Evolutionary conservation across 1,140 invertebrate species (phyloP), one percentile per base, ranked within the genome.

Genomic region (Caenorhabditis brenneri): DNA sequence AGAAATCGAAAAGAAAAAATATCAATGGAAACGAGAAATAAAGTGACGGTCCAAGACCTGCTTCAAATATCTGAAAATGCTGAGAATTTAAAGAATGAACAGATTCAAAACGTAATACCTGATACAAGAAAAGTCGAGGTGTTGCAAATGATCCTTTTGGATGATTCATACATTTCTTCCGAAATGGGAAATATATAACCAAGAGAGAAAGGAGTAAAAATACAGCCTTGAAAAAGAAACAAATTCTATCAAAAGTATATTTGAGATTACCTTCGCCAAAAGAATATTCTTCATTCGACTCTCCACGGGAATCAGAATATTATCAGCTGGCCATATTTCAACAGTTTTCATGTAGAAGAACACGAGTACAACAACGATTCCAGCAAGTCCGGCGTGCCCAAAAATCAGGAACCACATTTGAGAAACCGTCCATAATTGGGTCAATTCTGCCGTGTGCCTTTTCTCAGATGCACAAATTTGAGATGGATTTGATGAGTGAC

Each of bases 301-400:
- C 15, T 24, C 65, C 24, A 42, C 65, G n/a, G 65, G 65, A 42
- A 74, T 74, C 19, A 42, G 10, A 74, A 74, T 74, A 42, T 74
- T 74, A 15, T 74, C 33, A 7, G 15, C 46, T 46, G 65, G 65
- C 36, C 33, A 74, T 0, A 15, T 22, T 12, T 74, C n/a, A 2
- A 74, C 65, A 3, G 65, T 42, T 46, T 74, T 74, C 33, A 7
- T 24, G 42, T 74, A 74, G 22, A 74, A 74, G 4, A 27, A 9
- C 2, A 42, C 33, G 27, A 74, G 65, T 24, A 74, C 2, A n/a
- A 74, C 3, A 27, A 27, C 65, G 19, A 74, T n/a, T 24, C 33
- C 33, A 12, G 36, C 10, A 2, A 74, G 36, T 24, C 65, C 65
- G 12, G 42, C n/a, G 24, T 74, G 65, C 1, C 65, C 65, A 42